Evolutionary conservation across 2,113 vertebrate species (phyloP).

Genomic region (Paramormyrops kingsleyae): DNA sequence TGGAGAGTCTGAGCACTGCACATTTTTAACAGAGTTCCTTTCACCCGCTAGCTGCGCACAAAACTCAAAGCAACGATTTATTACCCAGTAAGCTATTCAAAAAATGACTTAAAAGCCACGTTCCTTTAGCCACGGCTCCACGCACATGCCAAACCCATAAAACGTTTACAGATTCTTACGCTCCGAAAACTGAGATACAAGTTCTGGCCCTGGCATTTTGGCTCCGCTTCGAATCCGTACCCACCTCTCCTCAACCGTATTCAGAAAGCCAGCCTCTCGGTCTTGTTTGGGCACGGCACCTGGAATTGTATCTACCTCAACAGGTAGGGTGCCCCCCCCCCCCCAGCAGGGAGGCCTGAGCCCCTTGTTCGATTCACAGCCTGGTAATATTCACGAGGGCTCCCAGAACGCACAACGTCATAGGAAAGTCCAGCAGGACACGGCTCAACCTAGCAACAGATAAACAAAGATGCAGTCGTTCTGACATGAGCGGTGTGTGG

Average conservation of each 20-base stretch:
- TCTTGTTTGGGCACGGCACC: neutral
- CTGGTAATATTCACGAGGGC: neutral
- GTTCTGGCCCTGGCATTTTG: neutral
- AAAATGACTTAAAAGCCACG: slow-evolving; percentile 23
- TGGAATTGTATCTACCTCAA: neutral
- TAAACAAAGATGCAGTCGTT: neutral
- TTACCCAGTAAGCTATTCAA: slow-evolving; percentile 8
- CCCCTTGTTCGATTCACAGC: neutral
- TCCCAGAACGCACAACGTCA: neutral
- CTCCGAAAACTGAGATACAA: slow-evolving; percentile 21
- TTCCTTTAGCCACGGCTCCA: slow-evolving; percentile 24
- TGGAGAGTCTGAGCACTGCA: neutral
- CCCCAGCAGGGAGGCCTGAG: neutral
- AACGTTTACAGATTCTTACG: slow-evolving; percentile 31
- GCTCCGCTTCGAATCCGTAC: neutral
- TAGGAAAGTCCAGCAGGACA: neutral
- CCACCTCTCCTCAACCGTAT: neutral
- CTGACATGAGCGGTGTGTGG: neutral
- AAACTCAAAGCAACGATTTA: slow-evolving; percentile 20
- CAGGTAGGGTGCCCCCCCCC: neutral
- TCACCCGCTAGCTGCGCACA: slow-evolving; percentile 20
- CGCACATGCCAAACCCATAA: slow-evolving; percentile 37
- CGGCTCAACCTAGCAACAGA: neutral
- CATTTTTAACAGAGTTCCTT: slow-evolving; percentile 30
- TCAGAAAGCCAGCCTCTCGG: neutral